Conservation (phyloP, 2,113 vertebrate species). For the Phodopus roborovskii region DNA sequence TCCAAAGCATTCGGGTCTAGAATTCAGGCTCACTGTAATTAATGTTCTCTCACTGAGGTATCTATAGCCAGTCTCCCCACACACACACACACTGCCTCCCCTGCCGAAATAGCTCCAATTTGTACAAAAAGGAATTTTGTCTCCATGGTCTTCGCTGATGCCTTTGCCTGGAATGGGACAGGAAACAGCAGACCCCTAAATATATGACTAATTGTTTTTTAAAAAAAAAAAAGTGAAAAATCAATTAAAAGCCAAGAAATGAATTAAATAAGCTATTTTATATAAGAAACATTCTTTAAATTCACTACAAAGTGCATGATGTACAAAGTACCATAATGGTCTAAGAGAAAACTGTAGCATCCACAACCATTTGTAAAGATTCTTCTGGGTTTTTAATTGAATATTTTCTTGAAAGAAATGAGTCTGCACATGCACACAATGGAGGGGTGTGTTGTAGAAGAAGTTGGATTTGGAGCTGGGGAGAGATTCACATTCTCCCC, state of each 20-base stretch:
- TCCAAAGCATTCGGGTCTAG: background rate
- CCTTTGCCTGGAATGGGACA: background rate
- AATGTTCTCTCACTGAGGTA: background rate
- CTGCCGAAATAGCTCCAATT: background rate
- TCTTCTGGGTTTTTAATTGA: background rate
- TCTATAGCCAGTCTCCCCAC: background rate
- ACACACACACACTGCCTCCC: no score
- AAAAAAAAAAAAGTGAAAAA: background rate
- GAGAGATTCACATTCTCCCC: background rate
- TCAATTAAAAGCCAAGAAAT: background rate
- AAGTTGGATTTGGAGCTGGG: background rate
- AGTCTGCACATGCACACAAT: background rate
- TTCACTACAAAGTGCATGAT: background rate
- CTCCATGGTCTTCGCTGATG: background rate
- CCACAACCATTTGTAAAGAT: background rate
- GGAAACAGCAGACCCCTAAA: background rate
- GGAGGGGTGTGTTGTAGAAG: background rate
- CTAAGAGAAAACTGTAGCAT: background rate
- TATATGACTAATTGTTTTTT: background rate
- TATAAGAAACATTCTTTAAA: background rate
- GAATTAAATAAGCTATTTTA: background rate
- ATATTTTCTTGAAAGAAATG: background rate
- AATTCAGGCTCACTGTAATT: background rate
- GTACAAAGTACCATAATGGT: background rate
- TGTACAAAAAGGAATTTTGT: background rate